phyloP scores from a whole-genome alignment of 2,113 vertebrate genomes.

The Perca fluviatilis region DNA sequence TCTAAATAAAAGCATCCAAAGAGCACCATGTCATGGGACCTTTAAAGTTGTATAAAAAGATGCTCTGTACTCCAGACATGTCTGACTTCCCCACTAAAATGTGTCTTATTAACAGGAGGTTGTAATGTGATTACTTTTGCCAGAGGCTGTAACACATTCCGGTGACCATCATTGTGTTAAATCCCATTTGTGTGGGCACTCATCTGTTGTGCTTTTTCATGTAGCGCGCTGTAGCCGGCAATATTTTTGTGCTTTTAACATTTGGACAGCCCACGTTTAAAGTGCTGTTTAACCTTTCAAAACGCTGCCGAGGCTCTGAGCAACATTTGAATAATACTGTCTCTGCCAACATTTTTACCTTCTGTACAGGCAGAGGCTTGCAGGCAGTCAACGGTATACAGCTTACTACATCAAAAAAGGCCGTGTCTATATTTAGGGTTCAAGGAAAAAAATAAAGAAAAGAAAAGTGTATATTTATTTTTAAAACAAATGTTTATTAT shows the following conservation, averaged over 20 bases:
- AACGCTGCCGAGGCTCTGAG: conserved; percentile 53
- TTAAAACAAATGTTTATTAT: conserved; percentile 80
- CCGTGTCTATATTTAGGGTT: conserved; percentile 73
- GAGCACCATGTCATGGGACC: too few relatives aligned
- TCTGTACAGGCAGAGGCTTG: conserved; percentile 38
- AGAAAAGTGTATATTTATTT: conserved; percentile 73
- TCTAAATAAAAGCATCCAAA: too few relatives aligned
- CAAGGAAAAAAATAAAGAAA: conserved; percentile 57
- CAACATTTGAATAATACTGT: conserved; percentile 69
- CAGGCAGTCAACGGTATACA: conserved; percentile 41
- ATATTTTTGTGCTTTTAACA: conserved; percentile 68
- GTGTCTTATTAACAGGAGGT: conserved; percentile 13
- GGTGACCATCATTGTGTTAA: conserved; percentile 13
- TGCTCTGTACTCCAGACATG: background rate
- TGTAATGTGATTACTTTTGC: conserved; percentile 12
- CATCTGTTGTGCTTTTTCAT: conserved; percentile 56
- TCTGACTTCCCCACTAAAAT: background rate
- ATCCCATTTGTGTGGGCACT: conserved; percentile 47
- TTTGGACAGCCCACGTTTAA: conserved; percentile 72
- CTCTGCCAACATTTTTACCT: conserved; percentile 61
- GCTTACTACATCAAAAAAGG: conserved; percentile 61
- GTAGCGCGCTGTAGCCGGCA: conserved; percentile 33
- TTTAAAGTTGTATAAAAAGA: background rate
- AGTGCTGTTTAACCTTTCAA: conserved; percentile 79
- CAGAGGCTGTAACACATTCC: conserved; percentile 14